phyloP scores from a whole-genome alignment of 2,888 invertebrate species.

The Lasioglossum figueresi region DNA sequence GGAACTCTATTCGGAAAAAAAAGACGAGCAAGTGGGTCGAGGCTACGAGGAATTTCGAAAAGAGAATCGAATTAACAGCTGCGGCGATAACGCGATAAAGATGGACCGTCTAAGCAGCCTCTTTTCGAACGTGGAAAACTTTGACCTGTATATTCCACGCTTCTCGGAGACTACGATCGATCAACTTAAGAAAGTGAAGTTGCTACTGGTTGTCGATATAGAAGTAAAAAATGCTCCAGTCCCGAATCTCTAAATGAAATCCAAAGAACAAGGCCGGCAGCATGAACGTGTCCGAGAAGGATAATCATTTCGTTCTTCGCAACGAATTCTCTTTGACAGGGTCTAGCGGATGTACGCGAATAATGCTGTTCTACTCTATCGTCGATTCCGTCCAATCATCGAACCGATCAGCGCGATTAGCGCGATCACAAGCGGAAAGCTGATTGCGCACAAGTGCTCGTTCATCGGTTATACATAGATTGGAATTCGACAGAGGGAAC shows the following conservation, averaged over 20 bases:
- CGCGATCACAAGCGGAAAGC: neutral
- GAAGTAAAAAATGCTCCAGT: neutral
- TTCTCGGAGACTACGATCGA: too few relatives aligned
- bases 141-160: too few relatives aligned
- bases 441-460: neutral
- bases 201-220: too few relatives aligned
- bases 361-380: conserved; percentile 41
- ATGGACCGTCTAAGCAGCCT: too few relatives aligned
- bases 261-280: neutral
- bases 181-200: too few relatives aligned
- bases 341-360: conserved; percentile 16
- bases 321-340: conserved; percentile 66
- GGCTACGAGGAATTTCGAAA: neutral
- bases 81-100: neutral
- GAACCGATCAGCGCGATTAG: conserved; percentile 19
- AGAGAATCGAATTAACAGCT: neutral
- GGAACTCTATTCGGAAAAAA: neutral
- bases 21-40: neutral
- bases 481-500: neutral
- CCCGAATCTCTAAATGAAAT: neutral
- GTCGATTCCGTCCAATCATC: neutral
- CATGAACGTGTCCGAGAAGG: conserved; percentile 21
- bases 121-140: neutral
- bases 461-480: neutral
- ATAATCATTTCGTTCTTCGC: too few relatives aligned